These are phyloP conservation scores for Cololabis saira DNA, from an alignment of 2,113 vertebrate genomes.

Conservation along the genomic window DNA sequence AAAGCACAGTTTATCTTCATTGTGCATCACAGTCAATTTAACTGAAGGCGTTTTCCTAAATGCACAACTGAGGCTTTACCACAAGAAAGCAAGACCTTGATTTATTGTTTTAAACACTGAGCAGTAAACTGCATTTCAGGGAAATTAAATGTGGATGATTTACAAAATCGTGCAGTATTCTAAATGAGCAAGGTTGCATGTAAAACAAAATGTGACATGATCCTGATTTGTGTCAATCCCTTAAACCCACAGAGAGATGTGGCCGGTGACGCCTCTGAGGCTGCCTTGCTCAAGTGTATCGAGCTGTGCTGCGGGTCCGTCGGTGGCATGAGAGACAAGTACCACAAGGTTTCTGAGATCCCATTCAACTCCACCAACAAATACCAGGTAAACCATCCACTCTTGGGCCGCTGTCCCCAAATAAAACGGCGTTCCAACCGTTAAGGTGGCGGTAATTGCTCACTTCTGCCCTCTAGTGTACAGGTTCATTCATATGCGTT, in stretches of 20 bases:
- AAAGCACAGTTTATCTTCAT: constrained; percentile 31
- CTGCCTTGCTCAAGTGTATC: constrained; percentile 93
- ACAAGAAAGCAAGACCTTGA: neutral
- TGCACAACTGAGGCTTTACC: constrained; percentile 2
- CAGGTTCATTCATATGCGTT: neutral
- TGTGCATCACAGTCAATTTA: constrained; percentile 28
- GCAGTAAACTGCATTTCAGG: too few species aligned
- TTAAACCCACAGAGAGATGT: constrained; percentile 83
- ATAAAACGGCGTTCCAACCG: neutral
- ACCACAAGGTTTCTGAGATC: constrained; percentile 87
- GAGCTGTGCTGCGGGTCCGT: constrained; percentile 92
- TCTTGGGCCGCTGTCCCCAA: too few species aligned
- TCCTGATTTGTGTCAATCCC: neutral
- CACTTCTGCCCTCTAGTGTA: constrained; percentile 35
- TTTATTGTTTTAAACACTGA: too few species aligned
- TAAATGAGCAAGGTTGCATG: too few species aligned
- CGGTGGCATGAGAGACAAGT: constrained; percentile 87
- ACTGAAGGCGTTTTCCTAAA: constrained; percentile 36
- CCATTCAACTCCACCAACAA: constrained; percentile 97
- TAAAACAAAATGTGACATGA: too few species aligned
- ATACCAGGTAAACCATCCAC: constrained; percentile 85
- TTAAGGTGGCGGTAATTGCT: neutral
- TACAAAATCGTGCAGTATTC: too few species aligned
- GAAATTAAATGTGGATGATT: too few species aligned
- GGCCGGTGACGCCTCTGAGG: constrained; percentile 92